Base-by-base conservation (phyloP, 2,888 invertebrate genomes). In the Himalopsyche japonica region DNA sequence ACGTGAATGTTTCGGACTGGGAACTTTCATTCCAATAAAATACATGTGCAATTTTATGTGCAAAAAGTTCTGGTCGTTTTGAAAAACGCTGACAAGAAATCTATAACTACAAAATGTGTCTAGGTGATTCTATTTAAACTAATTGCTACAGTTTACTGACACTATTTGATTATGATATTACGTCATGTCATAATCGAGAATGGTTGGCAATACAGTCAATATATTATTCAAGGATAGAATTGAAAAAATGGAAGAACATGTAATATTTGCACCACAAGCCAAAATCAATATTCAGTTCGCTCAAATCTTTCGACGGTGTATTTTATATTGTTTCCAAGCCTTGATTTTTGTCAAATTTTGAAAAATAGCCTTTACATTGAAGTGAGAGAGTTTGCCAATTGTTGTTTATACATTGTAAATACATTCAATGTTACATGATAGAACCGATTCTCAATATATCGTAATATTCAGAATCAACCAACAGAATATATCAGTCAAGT, bases 301-400 rank as follows among this genome's bases (percentile, higher is more conserved):
- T 82, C 82, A 77, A 24, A 81, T 48, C 27, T 64, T 6, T 43
- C 15, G n/a, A 77, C 81, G 30, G 64, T 48, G 7, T 24, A 37
- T 79, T 79, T 30, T 70, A 20, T 34, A 57, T 43, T n/a, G 70
- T 83, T 47, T 82, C 24, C 32, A 64, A 76, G 80, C 82, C 85
- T 85, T 85, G 85, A 85, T 85, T 85, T 82, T 82, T 85, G 47
- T 81, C 78, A 82, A 85, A 84, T 77, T 84, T 84, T 84, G 48
- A 82, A 76, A 80, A 48, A 48, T 57, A 77, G 81, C 81, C 30
- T 80, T 47, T 82, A 84, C 82, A 80, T 82, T 43, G 80, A 47
- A 76, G 77, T 79, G 76, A 57, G 57, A 82, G 64, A 84, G 48
- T 82, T 47, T 77, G 76, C 85, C 82, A 85, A 85, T 82, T 18